Percentiles rank a stretch among this genome's conserved stretches.
These are phyloP conservation scores for Burhinus bistriatus DNA, from an alignment of 2,113 vertebrate species.

Conservation along the genomic window DNA sequence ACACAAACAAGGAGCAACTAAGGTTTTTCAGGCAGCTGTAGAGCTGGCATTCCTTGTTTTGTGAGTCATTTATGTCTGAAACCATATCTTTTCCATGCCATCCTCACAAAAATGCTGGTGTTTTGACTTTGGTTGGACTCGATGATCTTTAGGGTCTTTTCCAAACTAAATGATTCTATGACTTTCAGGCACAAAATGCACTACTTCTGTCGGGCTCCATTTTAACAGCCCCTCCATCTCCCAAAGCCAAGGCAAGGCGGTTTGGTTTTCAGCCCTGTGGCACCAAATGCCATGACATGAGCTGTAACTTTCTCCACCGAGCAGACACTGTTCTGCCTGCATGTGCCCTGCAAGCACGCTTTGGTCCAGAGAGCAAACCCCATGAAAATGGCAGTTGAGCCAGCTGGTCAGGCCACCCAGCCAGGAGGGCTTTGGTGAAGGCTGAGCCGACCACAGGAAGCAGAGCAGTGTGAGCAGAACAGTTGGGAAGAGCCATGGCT, in stretches of 20 bases:
- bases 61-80: background rate
- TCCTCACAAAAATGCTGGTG: background rate
- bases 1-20: background rate
- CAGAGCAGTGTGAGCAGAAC: background rate
- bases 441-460: fast-evolving
- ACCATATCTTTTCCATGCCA: background rate
- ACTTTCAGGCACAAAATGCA: background rate
- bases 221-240: background rate
- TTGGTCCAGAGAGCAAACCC: background rate
- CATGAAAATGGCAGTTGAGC: background rate
- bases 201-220: background rate
- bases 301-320: background rate
- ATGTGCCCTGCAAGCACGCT: fast-evolving
- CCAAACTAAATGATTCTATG: background rate
- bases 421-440: background rate
- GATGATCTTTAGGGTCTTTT: background rate
- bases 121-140: background rate
- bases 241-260: background rate
- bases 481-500: background rate
- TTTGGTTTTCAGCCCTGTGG: background rate
- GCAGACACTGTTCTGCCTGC: background rate
- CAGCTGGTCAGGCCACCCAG: background rate
- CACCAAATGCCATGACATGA: background rate
- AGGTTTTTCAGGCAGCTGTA: background rate
- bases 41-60: background rate